Percentiles rank a stretch among this genome's conserved stretches.
phyloP scores from a whole-genome alignment of 2,888 invertebrate genomes.

The Arge pagana region DNA sequence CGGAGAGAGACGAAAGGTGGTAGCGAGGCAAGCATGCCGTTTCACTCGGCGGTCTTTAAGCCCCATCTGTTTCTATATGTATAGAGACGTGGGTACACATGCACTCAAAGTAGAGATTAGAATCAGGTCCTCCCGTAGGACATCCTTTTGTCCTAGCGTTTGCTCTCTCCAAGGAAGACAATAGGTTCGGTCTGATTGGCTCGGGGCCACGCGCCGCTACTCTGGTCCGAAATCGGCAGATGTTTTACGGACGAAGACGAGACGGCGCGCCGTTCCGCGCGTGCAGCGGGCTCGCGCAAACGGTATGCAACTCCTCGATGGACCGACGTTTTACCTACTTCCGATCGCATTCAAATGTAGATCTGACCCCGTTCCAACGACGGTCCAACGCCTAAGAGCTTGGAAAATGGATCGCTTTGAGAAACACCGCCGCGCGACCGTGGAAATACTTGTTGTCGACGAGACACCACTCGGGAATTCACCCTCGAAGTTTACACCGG shows the following conservation, averaged over 20 bases:
- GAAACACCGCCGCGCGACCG: no score
- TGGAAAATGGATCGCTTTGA: no score
- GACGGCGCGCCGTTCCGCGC: slow-evolving; percentile 37
- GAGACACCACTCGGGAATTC: not conserved
- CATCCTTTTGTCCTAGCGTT: slow-evolving; percentile 23
- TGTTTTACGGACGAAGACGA: no score
- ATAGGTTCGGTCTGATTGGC: slow-evolving; percentile 42
- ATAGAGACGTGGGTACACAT: slow-evolving; percentile 18
- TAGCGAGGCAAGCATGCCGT: slow-evolving; percentile 6
- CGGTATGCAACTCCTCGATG: slow-evolving; percentile 15
- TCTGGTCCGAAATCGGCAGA: slow-evolving; percentile 50
- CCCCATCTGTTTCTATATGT: slow-evolving; percentile 19
- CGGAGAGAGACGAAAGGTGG: slow-evolving; percentile 4
- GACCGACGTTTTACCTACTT: not conserved
- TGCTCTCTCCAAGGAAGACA: slow-evolving; percentile 29
- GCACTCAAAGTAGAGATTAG: slow-evolving; percentile 20
- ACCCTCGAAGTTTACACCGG: slow-evolving; percentile 23
- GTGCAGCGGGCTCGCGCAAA: no score
- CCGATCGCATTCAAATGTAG: not conserved
- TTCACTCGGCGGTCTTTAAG: slow-evolving; percentile 12
- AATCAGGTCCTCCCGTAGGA: slow-evolving; percentile 24
- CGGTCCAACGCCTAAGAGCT: no score
- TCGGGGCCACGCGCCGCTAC: slow-evolving; percentile 47
- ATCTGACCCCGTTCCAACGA: no score
- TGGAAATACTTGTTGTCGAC: not conserved